Evolutionary conservation across 2,113 vertebrate species (phyloP).

Genomic region (Toxotes chatareus): DNA sequence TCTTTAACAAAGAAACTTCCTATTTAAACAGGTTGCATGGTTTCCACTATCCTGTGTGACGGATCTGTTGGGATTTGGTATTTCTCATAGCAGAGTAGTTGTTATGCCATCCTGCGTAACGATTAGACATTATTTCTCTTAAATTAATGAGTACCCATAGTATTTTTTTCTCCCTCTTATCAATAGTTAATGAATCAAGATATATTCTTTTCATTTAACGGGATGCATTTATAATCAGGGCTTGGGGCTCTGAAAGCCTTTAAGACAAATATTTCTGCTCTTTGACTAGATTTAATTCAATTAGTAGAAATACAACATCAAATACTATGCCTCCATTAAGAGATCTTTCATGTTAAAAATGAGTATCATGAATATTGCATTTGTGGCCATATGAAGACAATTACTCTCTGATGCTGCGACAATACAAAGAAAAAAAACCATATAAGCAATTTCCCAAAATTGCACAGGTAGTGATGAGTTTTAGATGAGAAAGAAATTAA

Average conservation of each 20-base stretch:
- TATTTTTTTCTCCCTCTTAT: slow-evolving; percentile 66
- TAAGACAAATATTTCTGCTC: slow-evolving; percentile 82
- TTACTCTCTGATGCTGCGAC: slow-evolving; percentile 43
- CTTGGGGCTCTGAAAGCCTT: slow-evolving; percentile 78
- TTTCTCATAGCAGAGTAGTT: slow-evolving; percentile 26
- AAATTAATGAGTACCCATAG: slow-evolving; percentile 76
- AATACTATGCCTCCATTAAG: slow-evolving; percentile 78
- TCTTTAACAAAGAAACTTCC: slow-evolving; percentile 71
- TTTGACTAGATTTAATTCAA: slow-evolving; percentile 84
- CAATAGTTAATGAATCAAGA: slow-evolving; percentile 83
- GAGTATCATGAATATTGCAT: slow-evolving; percentile 77
- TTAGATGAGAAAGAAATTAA: slow-evolving; percentile 15
- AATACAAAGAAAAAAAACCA: background rate
- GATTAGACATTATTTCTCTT: slow-evolving; percentile 71
- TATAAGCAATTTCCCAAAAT: slow-evolving; percentile 2
- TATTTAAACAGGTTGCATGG: slow-evolving; percentile 63
- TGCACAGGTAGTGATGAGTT: background rate
- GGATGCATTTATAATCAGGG: slow-evolving; percentile 83
- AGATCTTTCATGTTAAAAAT: slow-evolving; percentile 81
- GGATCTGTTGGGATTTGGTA: slow-evolving; percentile 34
- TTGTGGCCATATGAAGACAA: slow-evolving; percentile 63
- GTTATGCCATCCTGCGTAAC: slow-evolving; percentile 40
- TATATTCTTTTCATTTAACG: slow-evolving; percentile 83
- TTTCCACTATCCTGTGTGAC: slow-evolving; percentile 33
- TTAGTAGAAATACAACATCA: slow-evolving; percentile 84